Percentiles rank a stretch among this genome's conserved stretches.
These are phyloP conservation scores for Copsychus sechellarum DNA, from an alignment of 2,113 vertebrate genomes.

Conservation along the genomic window DNA sequence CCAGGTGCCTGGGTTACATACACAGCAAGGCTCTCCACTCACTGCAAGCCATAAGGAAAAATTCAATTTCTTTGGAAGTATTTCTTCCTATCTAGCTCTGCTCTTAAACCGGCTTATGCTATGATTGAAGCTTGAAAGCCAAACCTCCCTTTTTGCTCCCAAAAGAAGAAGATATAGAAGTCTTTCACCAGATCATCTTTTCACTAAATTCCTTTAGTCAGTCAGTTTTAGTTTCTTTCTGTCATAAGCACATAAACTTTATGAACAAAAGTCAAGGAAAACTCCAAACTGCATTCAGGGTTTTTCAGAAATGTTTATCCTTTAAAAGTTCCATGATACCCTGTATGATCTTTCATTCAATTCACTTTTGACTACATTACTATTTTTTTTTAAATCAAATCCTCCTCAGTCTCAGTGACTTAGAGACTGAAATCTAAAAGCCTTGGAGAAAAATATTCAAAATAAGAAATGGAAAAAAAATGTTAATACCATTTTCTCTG, in stretches of 20 bases:
- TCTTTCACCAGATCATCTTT: conserved; percentile 15
- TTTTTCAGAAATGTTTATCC: conserved; percentile 30
- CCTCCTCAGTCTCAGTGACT: not conserved
- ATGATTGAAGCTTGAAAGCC: conserved; percentile 28
- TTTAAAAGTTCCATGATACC: not conserved
- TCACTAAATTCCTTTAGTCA: not conserved
- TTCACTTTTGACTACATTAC: not conserved
- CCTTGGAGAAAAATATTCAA: conserved; percentile 56
- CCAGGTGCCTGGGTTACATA: not conserved
- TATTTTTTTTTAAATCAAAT: not conserved
- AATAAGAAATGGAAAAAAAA: conserved; percentile 14
- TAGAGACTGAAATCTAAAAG: conserved; percentile 23
- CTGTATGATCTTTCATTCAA: not conserved
- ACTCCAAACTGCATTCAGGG: conserved; percentile 14
- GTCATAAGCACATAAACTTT: conserved; percentile 43
- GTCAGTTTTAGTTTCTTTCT: conserved; percentile 12
- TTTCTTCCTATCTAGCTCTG: conserved; percentile 59
- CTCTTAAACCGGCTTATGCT: not conserved
- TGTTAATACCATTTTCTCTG: not conserved
- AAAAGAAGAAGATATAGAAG: not conserved
- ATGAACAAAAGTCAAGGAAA: not conserved
- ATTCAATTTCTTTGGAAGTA: conserved; percentile 48
- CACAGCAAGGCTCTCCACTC: not conserved
- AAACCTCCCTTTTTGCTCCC: not conserved
- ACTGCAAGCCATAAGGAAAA: conserved; percentile 38